These are phyloP conservation scores for Clarias laeviceps DNA, from an alignment of 2,797 vertebrate genomes.

Conservation along the genomic window DNA sequence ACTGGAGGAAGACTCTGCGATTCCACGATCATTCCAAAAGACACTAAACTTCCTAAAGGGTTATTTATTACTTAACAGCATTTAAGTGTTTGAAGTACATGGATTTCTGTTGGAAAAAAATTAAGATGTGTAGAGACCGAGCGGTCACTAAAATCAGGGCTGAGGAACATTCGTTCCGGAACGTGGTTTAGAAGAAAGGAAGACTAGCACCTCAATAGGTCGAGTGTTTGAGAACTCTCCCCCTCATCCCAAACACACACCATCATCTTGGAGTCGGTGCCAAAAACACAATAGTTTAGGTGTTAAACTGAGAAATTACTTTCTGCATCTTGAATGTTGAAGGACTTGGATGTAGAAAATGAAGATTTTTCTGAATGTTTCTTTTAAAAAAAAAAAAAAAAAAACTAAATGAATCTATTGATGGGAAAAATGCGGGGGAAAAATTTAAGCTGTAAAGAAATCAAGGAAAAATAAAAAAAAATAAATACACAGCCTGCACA, in stretches of 20 bases:
- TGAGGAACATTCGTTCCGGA: conserved; percentile 50
- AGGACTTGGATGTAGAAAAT: neutral
- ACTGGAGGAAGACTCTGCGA: conserved; percentile 54
- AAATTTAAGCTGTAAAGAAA: neutral
- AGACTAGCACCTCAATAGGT: conserved; percentile 21
- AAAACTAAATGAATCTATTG: neutral
- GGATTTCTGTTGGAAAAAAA: neutral
- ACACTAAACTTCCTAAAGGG: conserved; percentile 21
- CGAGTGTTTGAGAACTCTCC: neutral
- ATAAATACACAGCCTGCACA: conserved; percentile 46
- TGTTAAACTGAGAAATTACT: neutral
- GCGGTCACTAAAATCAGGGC: neutral
- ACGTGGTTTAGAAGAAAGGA: conserved; percentile 21
- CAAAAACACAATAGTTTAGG: neutral
- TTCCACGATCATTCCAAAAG: conserved; percentile 32
- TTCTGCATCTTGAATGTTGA: neutral
- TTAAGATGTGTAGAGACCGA: neutral
- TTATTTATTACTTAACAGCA: conserved; percentile 16
- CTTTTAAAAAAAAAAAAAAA: conserved; percentile 2
- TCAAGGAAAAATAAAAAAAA: conserved; percentile 1
- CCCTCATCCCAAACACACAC: neutral
- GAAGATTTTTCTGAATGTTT: conserved; percentile 26
- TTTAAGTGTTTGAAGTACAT: conserved; percentile 12
- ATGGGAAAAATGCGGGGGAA: conserved; percentile 19
- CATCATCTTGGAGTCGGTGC: neutral